These are phyloP conservation scores for Cassiopea andromeda DNA, from an alignment of 30 jellyfish, hydroid and myxozoan species.

Conservation along the genomic window DNA sequence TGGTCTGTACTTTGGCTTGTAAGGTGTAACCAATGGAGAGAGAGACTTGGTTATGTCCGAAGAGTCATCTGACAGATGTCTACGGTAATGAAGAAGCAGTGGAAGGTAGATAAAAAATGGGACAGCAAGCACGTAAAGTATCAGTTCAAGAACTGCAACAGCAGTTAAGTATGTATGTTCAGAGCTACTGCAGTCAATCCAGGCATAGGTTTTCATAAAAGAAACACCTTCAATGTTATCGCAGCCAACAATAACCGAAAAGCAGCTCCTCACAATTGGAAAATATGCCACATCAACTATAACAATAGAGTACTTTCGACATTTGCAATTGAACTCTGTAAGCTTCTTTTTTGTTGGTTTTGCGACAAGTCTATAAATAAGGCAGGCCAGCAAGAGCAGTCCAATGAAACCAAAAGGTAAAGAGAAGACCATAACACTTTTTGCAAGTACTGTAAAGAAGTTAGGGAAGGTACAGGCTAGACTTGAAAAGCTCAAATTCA, in stretches of 20 bases:
- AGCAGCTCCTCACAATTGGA: slow-evolving; percentile 62
- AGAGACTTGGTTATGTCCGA: slow-evolving; percentile 30
- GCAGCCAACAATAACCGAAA: slow-evolving; percentile 38
- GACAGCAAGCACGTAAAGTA: slow-evolving; percentile 50
- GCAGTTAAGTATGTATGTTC: neutral
- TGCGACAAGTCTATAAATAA: slow-evolving; percentile 1
- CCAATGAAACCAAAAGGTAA: slow-evolving; percentile 6
- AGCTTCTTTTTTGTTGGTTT: neutral
- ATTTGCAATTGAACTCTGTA: no score
- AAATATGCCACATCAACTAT: slow-evolving; percentile 60
- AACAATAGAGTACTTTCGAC: slow-evolving; percentile 26
- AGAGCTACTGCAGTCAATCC: slow-evolving; percentile 43
- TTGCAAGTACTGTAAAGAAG: slow-evolving; percentile 1
- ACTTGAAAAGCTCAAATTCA: no score
- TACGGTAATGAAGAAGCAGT: slow-evolving; percentile 32
- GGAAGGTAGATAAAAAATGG: slow-evolving; percentile 52
- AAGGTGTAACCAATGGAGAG: slow-evolving; percentile 26
- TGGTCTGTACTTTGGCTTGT: slow-evolving; percentile 22
- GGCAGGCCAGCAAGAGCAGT: slow-evolving; percentile 6
- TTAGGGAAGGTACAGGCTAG: slow-evolving; percentile 43
- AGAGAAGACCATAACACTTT: neutral
- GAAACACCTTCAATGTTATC: slow-evolving; percentile 25
- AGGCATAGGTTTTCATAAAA: slow-evolving; percentile 40
- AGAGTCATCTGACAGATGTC: slow-evolving; percentile 6
- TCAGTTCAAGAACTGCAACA: slow-evolving; percentile 23